These are phyloP conservation scores for Falco biarmicus DNA, from an alignment of 2,797 vertebrate species.

Conservation along the genomic window DNA sequence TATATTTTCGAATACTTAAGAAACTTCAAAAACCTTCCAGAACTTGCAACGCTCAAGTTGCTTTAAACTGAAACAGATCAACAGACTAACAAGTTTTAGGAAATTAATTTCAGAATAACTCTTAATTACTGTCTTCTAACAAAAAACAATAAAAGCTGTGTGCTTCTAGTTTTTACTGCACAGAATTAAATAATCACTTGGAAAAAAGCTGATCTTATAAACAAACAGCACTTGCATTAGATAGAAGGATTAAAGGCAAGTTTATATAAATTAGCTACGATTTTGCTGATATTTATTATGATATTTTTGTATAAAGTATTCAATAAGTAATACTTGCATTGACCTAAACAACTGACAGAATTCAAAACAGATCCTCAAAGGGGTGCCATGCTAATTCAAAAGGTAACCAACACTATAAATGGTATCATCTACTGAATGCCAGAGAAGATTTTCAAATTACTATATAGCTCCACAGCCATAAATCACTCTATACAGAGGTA, in stretches of 20 bases:
- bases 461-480: neutral
- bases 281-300: neutral
- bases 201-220: neutral
- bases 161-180: neutral
- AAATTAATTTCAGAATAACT: neutral
- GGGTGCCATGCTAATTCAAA: neutral
- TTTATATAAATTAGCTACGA: neutral
- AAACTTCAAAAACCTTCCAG: neutral
- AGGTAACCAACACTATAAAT: neutral
- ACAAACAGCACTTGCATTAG: neutral
- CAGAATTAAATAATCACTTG: neutral
- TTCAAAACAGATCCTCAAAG: neutral
- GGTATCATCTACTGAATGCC: neutral
- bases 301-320: neutral
- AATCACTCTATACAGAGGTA: neutral
- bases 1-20: neutral
- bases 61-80: neutral
- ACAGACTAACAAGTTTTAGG: neutral
- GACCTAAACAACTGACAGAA: neutral
- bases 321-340: neutral
- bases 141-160: neutral
- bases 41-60: neutral
- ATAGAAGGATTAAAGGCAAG: neutral
- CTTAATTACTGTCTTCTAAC: neutral
- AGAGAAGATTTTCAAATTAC: neutral